Evolutionary conservation across 2,888 invertebrate genomes (phyloP).

Genomic region (Zygogramma bicolorata): DNA sequence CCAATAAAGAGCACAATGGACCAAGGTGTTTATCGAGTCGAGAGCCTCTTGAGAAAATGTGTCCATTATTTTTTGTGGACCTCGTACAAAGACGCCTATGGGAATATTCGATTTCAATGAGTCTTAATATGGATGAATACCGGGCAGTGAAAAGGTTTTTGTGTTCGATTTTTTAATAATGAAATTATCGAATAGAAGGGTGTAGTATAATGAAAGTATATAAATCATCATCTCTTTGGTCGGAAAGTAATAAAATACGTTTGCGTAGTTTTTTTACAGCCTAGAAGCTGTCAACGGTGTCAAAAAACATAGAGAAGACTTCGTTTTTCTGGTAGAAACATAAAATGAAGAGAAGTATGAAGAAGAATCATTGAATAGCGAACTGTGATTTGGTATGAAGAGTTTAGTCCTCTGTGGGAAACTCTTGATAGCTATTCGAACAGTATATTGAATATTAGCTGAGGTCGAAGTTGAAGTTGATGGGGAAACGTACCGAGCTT

Average conservation of each 20-base stretch:
- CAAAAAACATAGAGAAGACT: too few relatives aligned
- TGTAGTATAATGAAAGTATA: conserved; percentile 5
- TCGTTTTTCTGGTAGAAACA: too few relatives aligned
- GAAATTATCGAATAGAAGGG: not conserved
- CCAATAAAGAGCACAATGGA: conserved; percentile 19
- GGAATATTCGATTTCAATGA: conserved; percentile 9
- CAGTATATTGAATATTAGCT: too few relatives aligned
- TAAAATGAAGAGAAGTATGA: too few relatives aligned
- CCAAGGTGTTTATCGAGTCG: conserved; percentile 31
- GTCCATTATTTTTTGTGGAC: conserved; percentile 37
- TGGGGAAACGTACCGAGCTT: too few relatives aligned
- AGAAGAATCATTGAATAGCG: too few relatives aligned
- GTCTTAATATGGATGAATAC: not conserved
- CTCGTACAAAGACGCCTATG: conserved; percentile 11
- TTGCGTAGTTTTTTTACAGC: not conserved
- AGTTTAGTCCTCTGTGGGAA: too few relatives aligned
- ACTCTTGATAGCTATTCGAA: too few relatives aligned
- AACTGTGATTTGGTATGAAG: too few relatives aligned
- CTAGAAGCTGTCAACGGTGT: not conserved
- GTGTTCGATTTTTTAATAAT: not conserved
- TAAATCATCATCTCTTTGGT: conserved; percentile 10
- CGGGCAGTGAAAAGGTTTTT: conserved; percentile 14
- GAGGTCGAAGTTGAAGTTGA: too few relatives aligned
- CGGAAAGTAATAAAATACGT: not conserved
- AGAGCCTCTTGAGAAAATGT: conserved; percentile 42